Conservation (phyloP, 1,140 invertebrate genomes). For the Drosophila sulfurigaster region DNA sequence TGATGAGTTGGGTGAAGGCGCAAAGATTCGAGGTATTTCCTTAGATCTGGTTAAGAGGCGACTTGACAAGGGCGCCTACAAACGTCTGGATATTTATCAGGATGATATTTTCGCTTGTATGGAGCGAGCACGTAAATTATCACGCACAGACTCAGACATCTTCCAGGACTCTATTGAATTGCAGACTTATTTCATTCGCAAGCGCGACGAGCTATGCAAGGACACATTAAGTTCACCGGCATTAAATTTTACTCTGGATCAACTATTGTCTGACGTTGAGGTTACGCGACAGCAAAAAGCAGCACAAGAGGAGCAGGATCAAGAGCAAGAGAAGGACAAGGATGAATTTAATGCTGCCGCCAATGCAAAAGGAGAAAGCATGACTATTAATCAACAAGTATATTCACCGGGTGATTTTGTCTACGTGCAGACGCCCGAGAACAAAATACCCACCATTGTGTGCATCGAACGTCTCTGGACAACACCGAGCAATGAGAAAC, state of each 20-base stretch:
- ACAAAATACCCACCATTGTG: conserved; percentile 91
- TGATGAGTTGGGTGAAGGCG: conserved; percentile 89
- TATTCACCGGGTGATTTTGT: conserved; percentile 83
- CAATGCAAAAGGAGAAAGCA: conserved; percentile 73
- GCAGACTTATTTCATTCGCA: conserved; percentile 95
- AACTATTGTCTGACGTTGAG: conserved; percentile 91
- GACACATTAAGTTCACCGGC: conserved; percentile 95
- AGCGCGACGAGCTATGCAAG: conserved; percentile 90
- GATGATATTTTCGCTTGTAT: conserved; percentile 98
- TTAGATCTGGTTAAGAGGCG: conserved; percentile 94
- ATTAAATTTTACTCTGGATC: conserved; percentile 91
- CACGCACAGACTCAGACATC: conserved; percentile 95
- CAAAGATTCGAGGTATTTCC: conserved; percentile 91
- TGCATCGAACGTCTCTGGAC: conserved; percentile 95
- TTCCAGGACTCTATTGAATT: conserved; percentile 96
- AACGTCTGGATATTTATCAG: conserved; percentile 97
- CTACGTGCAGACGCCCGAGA: conserved; percentile 78
- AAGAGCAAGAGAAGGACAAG: conserved; percentile 85
- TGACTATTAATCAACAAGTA: conserved; percentile 84
- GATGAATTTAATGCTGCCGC: conserved; percentile 65
- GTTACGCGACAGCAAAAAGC: conserved; percentile 91
- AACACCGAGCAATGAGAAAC: conserved; percentile 92
- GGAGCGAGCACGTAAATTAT: conserved; percentile 94
- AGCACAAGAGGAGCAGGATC: conserved; percentile 92
- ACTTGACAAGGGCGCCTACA: conserved; percentile 94